Conservation (phyloP, 2,113 vertebrate species). For the Serinus canaria region DNA sequence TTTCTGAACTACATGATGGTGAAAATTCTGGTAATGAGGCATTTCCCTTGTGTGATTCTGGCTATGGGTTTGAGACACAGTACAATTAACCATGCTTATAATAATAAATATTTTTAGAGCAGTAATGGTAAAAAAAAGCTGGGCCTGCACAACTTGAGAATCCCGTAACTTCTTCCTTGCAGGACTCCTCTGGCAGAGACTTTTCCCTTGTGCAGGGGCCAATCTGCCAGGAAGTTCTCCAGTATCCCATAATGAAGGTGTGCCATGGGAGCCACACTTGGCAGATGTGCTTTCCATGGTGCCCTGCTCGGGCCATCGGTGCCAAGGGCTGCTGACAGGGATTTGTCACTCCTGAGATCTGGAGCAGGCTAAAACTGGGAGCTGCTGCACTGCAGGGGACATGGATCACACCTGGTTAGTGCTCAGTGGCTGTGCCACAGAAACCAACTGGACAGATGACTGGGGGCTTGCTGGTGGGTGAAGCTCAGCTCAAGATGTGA, state of each 20-base stretch:
- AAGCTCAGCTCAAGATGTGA: constrained; percentile 1
- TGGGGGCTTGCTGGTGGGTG: background rate
- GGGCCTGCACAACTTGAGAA: background rate
- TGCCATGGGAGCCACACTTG: background rate
- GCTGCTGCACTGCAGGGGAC: background rate
- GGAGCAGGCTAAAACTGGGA: background rate
- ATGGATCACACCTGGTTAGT: background rate
- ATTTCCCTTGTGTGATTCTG: background rate
- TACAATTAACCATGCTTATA: background rate
- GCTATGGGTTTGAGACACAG: background rate
- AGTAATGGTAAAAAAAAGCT: background rate
- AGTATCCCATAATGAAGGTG: background rate
- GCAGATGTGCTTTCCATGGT: background rate
- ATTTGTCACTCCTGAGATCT: background rate
- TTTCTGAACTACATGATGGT: background rate
- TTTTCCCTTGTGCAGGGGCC: background rate
- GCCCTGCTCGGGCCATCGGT: background rate
- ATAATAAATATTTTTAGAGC: background rate
- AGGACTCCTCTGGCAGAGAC: background rate
- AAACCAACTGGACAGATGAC: background rate
- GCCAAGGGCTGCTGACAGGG: background rate
- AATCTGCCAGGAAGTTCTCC: background rate
- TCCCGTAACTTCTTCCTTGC: background rate
- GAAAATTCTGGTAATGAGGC: background rate
- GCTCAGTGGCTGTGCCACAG: background rate